phyloP scores from a whole-genome alignment of 2,888 invertebrate species.

The Drosophila diplacantha region DNA sequence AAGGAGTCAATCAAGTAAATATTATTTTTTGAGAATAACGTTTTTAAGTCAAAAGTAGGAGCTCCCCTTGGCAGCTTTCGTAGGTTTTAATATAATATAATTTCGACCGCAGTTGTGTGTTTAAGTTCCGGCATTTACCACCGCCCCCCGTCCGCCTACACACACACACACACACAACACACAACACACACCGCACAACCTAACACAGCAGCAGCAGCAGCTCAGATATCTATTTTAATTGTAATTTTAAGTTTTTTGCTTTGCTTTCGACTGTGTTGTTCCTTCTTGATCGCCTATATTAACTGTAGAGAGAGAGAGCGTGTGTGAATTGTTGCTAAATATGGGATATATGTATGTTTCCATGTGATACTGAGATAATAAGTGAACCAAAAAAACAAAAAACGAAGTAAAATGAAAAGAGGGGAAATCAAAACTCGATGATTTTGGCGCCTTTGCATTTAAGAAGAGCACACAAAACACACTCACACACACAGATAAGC shows the following conservation, averaged over 20 bases:
- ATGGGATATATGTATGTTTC: slow-evolving; percentile 59
- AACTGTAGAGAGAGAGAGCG: slow-evolving; percentile 20
- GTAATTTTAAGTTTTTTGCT: slow-evolving; percentile 22
- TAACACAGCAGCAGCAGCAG: slow-evolving; percentile 5
- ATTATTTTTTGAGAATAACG: background rate
- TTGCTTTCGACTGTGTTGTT: slow-evolving; percentile 50
- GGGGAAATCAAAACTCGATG: slow-evolving; percentile 30
- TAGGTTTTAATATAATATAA: background rate
- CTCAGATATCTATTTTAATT: slow-evolving; percentile 31
- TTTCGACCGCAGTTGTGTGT: slow-evolving; percentile 32
- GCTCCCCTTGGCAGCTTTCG: background rate
- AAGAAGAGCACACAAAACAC: slow-evolving; percentile 20
- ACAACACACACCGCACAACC: slow-evolving; percentile 15
- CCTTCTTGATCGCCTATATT: slow-evolving; percentile 11
- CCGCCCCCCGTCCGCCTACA: slow-evolving; percentile 9
- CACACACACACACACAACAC: slow-evolving; percentile 18
- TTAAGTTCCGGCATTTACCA: slow-evolving; percentile 52
- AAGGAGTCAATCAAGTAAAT: background rate
- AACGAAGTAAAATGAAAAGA: slow-evolving; percentile 6
- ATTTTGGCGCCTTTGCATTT: slow-evolving; percentile 46
- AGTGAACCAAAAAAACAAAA: slow-evolving; percentile 57
- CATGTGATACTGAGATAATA: slow-evolving; percentile 76
- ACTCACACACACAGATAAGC: slow-evolving; percentile 4
- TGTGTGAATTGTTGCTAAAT: slow-evolving; percentile 60
- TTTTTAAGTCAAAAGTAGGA: background rate